Evolutionary conservation across 2,113 vertebrate genomes (phyloP).

Genomic region (Andinoacara biseriatus): DNA sequence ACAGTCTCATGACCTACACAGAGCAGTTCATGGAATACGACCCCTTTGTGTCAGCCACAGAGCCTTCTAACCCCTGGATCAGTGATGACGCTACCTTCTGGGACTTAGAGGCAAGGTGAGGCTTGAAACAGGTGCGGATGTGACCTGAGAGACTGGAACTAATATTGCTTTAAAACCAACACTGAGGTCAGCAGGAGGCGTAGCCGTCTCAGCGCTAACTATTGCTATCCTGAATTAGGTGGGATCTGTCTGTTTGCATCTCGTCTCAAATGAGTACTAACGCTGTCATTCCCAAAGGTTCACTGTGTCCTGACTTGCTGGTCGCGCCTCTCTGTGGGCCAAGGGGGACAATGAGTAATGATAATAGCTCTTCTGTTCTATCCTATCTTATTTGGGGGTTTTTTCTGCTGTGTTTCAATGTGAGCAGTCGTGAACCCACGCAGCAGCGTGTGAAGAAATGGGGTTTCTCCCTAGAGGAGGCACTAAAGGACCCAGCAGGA

Average conservation of each 20-base stretch:
- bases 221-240: constrained; percentile 4
- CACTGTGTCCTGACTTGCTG: background rate
- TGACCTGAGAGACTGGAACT: background rate
- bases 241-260: constrained; percentile 18
- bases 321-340: background rate
- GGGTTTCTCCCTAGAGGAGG: constrained; percentile 94
- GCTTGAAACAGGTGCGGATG: background rate
- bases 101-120: constrained; percentile 93
- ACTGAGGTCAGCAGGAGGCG: constrained; percentile 3
- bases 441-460: constrained; percentile 94
- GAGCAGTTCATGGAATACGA: constrained; percentile 95
- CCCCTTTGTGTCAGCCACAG: constrained; percentile 86
- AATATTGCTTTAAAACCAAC: background rate
- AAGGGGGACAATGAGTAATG: background rate
- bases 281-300: constrained; percentile 12
- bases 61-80: constrained; percentile 96
- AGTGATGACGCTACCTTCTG: constrained; percentile 89
- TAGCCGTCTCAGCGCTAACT: background rate
- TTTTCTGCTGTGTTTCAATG: background rate
- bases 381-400: background rate
- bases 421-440: constrained; percentile 89
- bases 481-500: constrained; percentile 91
- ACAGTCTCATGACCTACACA: constrained; percentile 93
- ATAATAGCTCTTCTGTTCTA: background rate
- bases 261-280: constrained; percentile 18